Evolutionary conservation across 1,140 invertebrate genomes (phyloP).

Genomic region (Zaprionus davidi): DNA sequence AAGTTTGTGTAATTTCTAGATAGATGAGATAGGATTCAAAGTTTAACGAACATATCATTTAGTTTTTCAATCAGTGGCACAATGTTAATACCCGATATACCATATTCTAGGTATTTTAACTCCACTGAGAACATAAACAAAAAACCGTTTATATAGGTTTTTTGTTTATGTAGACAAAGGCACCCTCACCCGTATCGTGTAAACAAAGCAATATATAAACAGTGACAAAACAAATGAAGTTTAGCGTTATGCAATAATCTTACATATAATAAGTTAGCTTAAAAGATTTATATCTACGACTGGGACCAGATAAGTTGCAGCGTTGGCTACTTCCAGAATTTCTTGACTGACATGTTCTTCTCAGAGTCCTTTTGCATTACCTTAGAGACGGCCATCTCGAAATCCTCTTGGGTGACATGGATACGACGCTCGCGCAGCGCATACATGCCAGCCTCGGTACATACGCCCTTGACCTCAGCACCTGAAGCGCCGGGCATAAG

Average conservation of each 20-base stretch:
- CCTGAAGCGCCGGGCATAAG: conserved; percentile 91
- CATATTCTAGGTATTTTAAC: not conserved
- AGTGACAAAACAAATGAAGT: not conserved
- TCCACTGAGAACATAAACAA: not conserved
- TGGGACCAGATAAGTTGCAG: not conserved
- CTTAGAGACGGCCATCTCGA: conserved; percentile 98
- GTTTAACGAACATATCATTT: too few relatives aligned
- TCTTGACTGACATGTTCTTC: conserved; percentile 49
- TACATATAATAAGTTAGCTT: not conserved
- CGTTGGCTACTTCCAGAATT: conserved; percentile 43
- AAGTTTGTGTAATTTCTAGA: too few relatives aligned
- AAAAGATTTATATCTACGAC: not conserved
- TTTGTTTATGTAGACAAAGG: not conserved
- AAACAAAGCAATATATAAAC: not conserved
- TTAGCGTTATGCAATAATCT: not conserved
- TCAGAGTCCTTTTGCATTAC: conserved; percentile 91
- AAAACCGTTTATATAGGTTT: too few relatives aligned
- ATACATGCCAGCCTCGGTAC: conserved; percentile 92
- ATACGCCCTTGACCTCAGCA: conserved; percentile 90
- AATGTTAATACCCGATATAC: too few relatives aligned
- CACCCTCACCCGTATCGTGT: not conserved
- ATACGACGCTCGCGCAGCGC: conserved; percentile 89
- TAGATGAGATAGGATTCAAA: too few relatives aligned
- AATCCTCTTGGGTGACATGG: conserved; percentile 98
- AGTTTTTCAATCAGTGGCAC: too few relatives aligned